Percentiles rank a stretch among this genome's conserved stretches.
Evolutionary conservation across 2,888 invertebrate genomes (phyloP).

Genomic region (Macrophya alboannulata): DNA sequence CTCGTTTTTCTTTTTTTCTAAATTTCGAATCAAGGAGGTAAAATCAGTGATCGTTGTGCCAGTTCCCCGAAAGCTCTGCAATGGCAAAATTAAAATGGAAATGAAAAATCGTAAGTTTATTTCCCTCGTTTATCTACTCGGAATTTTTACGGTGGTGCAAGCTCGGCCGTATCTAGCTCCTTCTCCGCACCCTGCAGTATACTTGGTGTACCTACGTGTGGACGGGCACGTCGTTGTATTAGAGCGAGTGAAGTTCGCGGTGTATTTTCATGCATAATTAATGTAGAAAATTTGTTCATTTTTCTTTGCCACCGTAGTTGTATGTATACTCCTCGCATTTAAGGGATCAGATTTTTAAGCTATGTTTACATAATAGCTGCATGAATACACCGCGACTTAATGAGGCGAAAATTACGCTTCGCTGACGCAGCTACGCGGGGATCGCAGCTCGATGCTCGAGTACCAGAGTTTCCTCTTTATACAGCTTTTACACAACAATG

Average conservation of each 20-base stretch:
- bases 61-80: neutral
- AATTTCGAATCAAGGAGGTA: neutral
- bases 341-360: slow-evolving; percentile 60
- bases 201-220: neutral
- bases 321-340: slow-evolving; percentile 43
- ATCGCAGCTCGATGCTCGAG: slow-evolving; percentile 53
- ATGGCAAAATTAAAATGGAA: slow-evolving; percentile 9
- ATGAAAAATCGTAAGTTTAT: slow-evolving; percentile 46
- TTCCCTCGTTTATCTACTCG: slow-evolving; percentile 40
- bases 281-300: slow-evolving; percentile 57
- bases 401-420: slow-evolving; percentile 71
- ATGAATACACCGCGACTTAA: slow-evolving; percentile 62
- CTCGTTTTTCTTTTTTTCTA: neutral
- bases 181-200: neutral
- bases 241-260: slow-evolving; percentile 21
- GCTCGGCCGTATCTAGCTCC: neutral
- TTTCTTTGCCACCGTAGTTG: slow-evolving; percentile 45
- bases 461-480: slow-evolving; percentile 56
- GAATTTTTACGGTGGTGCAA: neutral
- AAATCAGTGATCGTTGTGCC: neutral
- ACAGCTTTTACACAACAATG: slow-evolving; percentile 61
- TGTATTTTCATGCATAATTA: slow-evolving; percentile 58
- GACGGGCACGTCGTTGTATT: neutral
- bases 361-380: slow-evolving; percentile 59
- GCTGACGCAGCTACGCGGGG: slow-evolving; percentile 63